Conservation (phyloP, 2,113 vertebrate genomes). For the Chaetorhynchus papuensis region DNA sequence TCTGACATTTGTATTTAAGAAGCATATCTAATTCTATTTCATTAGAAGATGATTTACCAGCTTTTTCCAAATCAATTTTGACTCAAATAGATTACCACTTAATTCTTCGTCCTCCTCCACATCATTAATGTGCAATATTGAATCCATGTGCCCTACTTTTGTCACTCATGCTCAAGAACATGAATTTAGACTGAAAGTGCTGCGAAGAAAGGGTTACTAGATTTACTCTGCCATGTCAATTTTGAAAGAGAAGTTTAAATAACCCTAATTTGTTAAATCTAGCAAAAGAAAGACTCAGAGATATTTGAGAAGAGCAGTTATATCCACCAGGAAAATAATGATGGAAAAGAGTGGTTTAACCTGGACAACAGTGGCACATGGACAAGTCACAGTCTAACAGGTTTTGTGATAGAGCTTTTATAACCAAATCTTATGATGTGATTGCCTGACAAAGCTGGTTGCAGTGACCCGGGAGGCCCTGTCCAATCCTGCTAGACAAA, state of each 20-base stretch:
- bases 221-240: not conserved
- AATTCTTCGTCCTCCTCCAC: conserved; percentile 1
- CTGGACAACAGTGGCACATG: not conserved
- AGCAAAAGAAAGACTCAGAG: not conserved
- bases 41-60: conserved; percentile 5
- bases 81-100: conserved; percentile 32
- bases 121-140: conserved; percentile 25
- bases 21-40: conserved; percentile 25
- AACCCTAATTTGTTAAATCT: not conserved
- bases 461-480: not conserved
- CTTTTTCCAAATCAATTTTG: conserved; percentile 35
- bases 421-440: not conserved
- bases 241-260: not conserved
- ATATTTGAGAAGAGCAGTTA: not conserved
- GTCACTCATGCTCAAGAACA: conserved; percentile 16
- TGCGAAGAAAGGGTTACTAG: not conserved
- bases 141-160: conserved; percentile 40
- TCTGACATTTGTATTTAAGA: conserved; percentile 30
- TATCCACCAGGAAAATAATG: not conserved
- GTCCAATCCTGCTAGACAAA: not conserved
- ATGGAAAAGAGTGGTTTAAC: not conserved
- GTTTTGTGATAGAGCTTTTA: not conserved
- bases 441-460: not conserved
- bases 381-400: not conserved
- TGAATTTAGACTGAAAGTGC: not conserved